These are phyloP conservation scores for Lepidocyrtoides sp. DNA, from an alignment of 2,888 invertebrate genomes.

Conservation along the genomic window DNA sequence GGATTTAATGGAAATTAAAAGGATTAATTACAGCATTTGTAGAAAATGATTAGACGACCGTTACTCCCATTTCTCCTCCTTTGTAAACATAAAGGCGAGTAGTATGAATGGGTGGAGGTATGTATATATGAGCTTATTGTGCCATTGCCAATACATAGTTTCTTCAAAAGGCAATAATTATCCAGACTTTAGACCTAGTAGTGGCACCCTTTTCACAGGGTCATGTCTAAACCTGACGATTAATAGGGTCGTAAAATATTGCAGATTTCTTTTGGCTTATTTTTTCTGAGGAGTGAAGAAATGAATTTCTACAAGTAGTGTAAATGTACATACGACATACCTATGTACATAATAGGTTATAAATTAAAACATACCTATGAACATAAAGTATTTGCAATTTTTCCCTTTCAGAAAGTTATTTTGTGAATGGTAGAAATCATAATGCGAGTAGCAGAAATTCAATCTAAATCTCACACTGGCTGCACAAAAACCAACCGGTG, in stretches of 20 bases:
- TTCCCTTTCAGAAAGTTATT: neutral
- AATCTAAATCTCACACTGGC: slow-evolving; percentile 45
- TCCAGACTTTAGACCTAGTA: neutral
- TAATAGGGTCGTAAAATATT: slow-evolving; percentile 1
- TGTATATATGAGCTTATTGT: neutral
- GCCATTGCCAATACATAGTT: neutral
- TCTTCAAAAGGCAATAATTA: neutral
- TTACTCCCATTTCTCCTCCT: slow-evolving; percentile 42
- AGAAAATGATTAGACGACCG: slow-evolving; percentile 70
- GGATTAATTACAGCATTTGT: slow-evolving; percentile 74
- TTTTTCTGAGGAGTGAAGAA: too few species aligned
- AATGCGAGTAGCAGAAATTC: slow-evolving; percentile 23
- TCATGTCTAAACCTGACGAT: neutral
- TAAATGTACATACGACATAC: too few species aligned
- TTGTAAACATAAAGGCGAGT: neutral
- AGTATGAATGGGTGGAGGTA: too few species aligned
- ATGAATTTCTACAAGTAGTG: neutral
- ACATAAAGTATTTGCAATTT: too few species aligned
- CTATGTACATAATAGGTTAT: too few species aligned
- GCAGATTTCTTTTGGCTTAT: neutral
- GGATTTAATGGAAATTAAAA: slow-evolving; percentile 74
- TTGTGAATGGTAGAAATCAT: neutral
- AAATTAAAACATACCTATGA: too few species aligned
- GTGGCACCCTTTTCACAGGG: neutral
- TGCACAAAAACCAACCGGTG: neutral